Base-by-base conservation (phyloP, 2,113 vertebrate species). In the Chloropsis hardwickii region DNA sequence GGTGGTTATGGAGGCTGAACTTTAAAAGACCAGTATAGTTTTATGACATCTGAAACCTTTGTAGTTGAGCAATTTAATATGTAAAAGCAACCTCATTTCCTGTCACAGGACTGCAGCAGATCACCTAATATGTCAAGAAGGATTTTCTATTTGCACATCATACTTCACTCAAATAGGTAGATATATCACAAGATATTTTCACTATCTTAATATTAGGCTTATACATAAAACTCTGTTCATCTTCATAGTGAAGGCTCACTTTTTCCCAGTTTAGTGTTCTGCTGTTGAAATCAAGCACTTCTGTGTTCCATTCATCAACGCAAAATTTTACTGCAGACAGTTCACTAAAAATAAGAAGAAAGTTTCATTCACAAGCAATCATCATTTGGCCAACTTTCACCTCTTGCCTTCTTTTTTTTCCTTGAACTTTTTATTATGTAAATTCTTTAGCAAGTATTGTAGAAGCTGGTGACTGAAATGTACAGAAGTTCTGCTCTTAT, bases 31-130 rank as follows among this genome's bases (percentile, higher is more conserved):
- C 17, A n/a, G 31, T 62, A 51, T 45, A 84, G 48, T 83, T 97
- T 96, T 81, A 92, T 35, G 81, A 29, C n/a, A 84, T 60, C 65
- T 92, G 79, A 87, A 95, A 86, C 51, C 28, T 89, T 71, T 57
- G n/a, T 73, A 74, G 65, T 4, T 71, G n/a, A 2, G 2, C 29
- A 86, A 82, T 67, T 71, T 83, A 90, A 82, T 81, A 91, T 58
- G 56, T 67, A 81, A 90, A 91, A 69, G 10, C 9, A 90, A 79
- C 16, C 27, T 74, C 14, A 58, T 73, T 78, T 92, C 42, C 40
- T 92, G 24, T 71, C 70, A 58, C 29, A 65, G 39, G 29, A 54
- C 17, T 85, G 58, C 42, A 85, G 50, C 35, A 50, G 29, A 72
- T 48, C 33, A 77, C 31, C 27, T 65, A 44, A 69, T n/a, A 6